Percentiles rank a stretch among this genome's conserved stretches.
These are phyloP conservation scores for Thalpophila matura DNA, from an alignment of 2,888 invertebrate genomes.

Conservation along the genomic window DNA sequence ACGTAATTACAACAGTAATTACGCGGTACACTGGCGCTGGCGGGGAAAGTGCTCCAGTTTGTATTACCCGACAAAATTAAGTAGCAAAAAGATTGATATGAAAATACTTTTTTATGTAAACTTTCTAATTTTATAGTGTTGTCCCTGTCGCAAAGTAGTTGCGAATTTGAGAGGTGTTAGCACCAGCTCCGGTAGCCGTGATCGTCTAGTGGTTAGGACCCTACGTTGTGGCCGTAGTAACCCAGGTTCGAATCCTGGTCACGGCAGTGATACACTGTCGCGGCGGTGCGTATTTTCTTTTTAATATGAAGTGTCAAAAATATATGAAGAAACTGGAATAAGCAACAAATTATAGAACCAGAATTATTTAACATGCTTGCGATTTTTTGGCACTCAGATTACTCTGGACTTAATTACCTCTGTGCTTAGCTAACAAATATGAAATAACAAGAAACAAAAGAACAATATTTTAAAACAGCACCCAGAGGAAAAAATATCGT, in stretches of 20 bases:
- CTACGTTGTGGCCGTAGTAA: conserved; percentile 94
- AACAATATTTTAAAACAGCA: neutral
- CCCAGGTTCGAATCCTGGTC: conserved; percentile 92
- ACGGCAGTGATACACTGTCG: conserved; percentile 78
- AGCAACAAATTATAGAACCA: too few relatives aligned
- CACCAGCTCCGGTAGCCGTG: conserved; percentile 81
- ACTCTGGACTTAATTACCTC: neutral
- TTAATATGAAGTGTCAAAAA: too few relatives aligned
- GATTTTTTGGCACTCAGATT: neutral
- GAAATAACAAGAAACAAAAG: too few relatives aligned
- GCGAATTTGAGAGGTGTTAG: conserved; percentile 13
- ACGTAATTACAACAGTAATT: conserved; percentile 52
- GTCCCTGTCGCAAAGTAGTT: conserved; percentile 4
- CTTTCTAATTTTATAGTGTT: conserved; percentile 38
- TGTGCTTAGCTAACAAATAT: too few relatives aligned
- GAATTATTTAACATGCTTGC: too few relatives aligned
- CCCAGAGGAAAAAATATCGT: neutral
- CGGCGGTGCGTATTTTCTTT: conserved; percentile 69
- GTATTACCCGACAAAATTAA: conserved; percentile 33
- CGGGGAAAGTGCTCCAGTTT: conserved; percentile 88
- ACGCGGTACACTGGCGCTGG: conserved; percentile 91
- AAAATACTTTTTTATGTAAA: neutral
- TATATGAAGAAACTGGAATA: too few relatives aligned
- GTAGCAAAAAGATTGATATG: neutral
- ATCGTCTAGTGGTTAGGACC: conserved; percentile 94